Base-by-base conservation (phyloP, 2,797 vertebrate species). In the Esox masquinongy region DNA sequence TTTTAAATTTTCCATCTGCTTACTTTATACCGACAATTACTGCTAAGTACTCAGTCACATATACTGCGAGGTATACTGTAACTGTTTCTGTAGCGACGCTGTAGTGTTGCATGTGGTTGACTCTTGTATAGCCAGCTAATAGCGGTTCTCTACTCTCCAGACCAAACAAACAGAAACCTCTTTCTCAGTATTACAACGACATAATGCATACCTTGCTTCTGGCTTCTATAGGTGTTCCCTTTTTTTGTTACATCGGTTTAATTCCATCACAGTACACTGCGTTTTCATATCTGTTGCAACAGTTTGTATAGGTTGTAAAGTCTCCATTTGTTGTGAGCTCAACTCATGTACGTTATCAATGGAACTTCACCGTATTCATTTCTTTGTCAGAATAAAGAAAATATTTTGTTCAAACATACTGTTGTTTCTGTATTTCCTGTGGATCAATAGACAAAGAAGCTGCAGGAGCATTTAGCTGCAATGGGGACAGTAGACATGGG, bases 301-400 rank as follows among this genome's bases (percentile, higher is more conserved):
- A 89, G 92, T 93, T 92, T 93, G 92, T 93, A 89, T 89, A 85
- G 91, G 91, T 92, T 92, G 92, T 94, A 91, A 88, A 91, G 85
- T 90, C 83, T 91, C 89, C 82, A 74, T 89, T 89, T 93, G 87
- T 89, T 82, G 86, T 88, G 90, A 90, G 87, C 89, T 88, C 79
- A 91, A 89, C 88, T 89, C 85, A 82, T 90, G 88, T 93, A 90
- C 88, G 86, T 90, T 88, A 83, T 93, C 90, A 91, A 87, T 91
- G 89, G 90, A 91, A 87, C 83, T 91, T 88, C 90, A 92, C 89
- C 75, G 89, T 87, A 90, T 89, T 92, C 88, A 82, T 89, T 93
- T 93, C 89, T 94, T 91, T 92, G 87, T 90, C 89, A 91, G 89
- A 95, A 95, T 94, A 93, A 95, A 95, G 91, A 92, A 85, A 91